phyloP scores from a whole-genome alignment of 1,140 invertebrate genomes.

The Diachasmimorpha longicaudata region DNA sequence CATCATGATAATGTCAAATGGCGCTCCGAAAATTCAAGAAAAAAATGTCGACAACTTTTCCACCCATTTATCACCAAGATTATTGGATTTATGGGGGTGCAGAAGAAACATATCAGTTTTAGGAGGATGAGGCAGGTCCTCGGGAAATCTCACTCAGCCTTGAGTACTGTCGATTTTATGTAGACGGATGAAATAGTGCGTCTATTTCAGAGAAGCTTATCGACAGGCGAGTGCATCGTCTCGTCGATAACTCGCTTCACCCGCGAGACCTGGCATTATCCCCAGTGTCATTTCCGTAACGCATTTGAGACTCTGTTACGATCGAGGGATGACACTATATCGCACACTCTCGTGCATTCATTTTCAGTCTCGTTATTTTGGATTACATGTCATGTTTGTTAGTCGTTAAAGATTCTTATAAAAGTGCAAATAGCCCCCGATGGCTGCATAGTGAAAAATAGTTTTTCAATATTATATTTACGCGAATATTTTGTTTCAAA shows the following conservation, averaged over 20 bases:
- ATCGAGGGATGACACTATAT: background rate
- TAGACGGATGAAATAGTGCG: background rate
- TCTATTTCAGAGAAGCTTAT: background rate
- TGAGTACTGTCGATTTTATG: background rate
- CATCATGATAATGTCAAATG: background rate
- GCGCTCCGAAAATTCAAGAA: background rate
- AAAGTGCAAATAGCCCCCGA: background rate
- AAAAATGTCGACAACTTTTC: background rate
- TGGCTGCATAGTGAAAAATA: no score
- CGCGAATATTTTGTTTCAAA: background rate
- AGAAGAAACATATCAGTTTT: background rate
- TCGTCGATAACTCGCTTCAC: background rate
- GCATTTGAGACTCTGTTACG: background rate
- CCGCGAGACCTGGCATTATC: conserved; percentile 4
- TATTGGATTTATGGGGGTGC: background rate
- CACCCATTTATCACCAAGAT: background rate
- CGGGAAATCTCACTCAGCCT: background rate
- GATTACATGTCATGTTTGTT: background rate
- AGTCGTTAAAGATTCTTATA: background rate
- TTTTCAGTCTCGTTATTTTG: background rate
- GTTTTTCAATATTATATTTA: no score
- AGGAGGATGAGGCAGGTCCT: background rate
- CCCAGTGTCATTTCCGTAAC: background rate
- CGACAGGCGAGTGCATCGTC: background rate
- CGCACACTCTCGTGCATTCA: background rate